Percentiles rank a stretch among this genome's conserved stretches.
Conservation (phyloP, 2,888 invertebrate genomes). For the Diadromus collaris region DNA sequence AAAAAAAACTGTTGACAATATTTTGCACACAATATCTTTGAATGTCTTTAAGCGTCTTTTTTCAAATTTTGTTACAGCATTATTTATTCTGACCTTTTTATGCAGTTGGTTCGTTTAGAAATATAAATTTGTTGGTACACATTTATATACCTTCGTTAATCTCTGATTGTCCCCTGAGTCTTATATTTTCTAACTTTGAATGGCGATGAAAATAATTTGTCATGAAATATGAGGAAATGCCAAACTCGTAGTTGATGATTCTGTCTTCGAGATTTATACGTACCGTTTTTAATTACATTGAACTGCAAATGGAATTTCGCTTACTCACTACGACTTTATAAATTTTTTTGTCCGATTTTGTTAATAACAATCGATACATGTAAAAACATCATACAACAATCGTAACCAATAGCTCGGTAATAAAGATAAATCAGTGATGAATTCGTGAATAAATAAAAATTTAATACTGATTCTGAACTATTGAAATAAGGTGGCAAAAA, state of each 20-base stretch:
- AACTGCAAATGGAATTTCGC: neutral
- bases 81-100: too few species aligned
- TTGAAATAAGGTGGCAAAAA: neutral
- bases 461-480: slow-evolving; percentile 1
- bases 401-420: neutral
- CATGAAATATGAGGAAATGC: neutral
- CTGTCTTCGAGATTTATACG: neutral
- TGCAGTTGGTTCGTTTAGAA: too few species aligned
- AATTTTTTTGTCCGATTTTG: neutral
- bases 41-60: too few species aligned
- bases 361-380: neutral
- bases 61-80: too few species aligned
- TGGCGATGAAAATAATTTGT: neutral
- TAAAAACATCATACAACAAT: neutral
- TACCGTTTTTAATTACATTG: neutral
- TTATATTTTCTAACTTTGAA: too few species aligned
- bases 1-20: too few species aligned
- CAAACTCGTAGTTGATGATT: neutral
- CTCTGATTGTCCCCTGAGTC: too few species aligned
- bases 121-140: too few species aligned
- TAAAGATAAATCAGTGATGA: neutral
- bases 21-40: too few species aligned
- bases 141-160: too few species aligned
- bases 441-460: neutral
- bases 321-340: neutral